Conservation (phyloP, 2,113 vertebrate species). For the Emydura subglobosa region DNA sequence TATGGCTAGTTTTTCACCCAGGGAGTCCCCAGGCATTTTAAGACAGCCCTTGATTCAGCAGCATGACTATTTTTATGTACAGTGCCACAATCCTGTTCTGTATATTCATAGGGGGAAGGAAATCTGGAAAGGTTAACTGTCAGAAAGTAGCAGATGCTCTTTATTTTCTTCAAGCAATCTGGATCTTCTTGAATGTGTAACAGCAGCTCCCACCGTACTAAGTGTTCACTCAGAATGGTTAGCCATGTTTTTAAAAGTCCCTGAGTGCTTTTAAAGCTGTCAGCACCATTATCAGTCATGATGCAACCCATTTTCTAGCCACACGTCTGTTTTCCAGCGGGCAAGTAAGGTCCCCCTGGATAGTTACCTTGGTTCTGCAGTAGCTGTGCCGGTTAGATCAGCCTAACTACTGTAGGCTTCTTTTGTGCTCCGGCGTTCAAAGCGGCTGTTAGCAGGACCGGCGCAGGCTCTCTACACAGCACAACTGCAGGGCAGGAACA, state of each 20-base stretch:
- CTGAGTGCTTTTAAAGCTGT: constrained; percentile 65
- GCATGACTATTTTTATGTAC: background rate
- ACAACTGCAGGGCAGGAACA: background rate
- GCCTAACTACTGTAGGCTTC: background rate
- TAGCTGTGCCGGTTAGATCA: background rate
- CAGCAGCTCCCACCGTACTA: background rate
- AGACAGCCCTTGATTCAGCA: background rate
- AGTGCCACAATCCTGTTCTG: accelerated
- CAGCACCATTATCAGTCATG: constrained; percentile 68
- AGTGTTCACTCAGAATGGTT: constrained; percentile 21
- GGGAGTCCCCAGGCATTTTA: background rate
- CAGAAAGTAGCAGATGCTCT: constrained; percentile 11
- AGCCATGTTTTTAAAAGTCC: constrained; percentile 52
- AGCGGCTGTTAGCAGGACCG: background rate
- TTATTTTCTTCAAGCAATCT: background rate
- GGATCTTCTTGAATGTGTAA: accelerated
- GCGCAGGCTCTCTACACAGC: background rate
- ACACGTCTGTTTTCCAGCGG: constrained; percentile 59
- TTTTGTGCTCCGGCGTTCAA: background rate
- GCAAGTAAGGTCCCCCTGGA: constrained; percentile 24
- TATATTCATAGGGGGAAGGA: background rate
- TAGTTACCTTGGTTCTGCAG: constrained; percentile 31
- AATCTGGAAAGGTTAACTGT: background rate
- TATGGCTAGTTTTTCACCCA: background rate
- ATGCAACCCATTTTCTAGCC: constrained; percentile 55